phyloP scores from a whole-genome alignment of 2,113 vertebrate genomes.

The Sitta europaea region DNA sequence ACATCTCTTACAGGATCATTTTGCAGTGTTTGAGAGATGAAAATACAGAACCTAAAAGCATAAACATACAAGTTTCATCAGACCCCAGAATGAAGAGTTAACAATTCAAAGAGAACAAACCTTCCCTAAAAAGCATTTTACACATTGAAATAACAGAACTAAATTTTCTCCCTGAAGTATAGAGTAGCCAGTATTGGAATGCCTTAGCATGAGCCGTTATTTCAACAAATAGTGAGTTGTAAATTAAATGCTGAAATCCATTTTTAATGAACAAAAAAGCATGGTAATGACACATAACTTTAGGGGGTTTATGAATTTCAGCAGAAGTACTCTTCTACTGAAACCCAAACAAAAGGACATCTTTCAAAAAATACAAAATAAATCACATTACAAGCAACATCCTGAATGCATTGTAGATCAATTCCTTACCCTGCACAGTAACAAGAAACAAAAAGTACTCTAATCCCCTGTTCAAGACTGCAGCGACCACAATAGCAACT shows the following conservation, averaged over 20 bases:
- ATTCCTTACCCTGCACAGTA: neutral
- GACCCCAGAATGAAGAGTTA: neutral
- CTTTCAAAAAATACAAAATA: neutral
- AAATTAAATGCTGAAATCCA: neutral
- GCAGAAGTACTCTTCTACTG: neutral
- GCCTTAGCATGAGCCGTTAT: neutral
- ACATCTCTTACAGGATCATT: neutral
- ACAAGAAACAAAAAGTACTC: neutral
- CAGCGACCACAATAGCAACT: neutral
- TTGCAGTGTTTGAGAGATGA: neutral
- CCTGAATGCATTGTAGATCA: neutral
- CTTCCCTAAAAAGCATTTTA: neutral
- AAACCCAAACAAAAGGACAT: neutral
- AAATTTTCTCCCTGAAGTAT: neutral
- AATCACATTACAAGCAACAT: neutral
- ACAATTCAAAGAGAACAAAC: neutral
- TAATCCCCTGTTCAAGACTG: neutral
- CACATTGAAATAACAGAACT: neutral
- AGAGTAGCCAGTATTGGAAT: neutral
- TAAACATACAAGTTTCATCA: accelerated
- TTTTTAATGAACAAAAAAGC: neutral
- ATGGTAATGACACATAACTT: neutral
- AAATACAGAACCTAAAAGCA: neutral
- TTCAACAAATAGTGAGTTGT: neutral
- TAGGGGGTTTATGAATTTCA: neutral